Evolutionary conservation across 2,888 invertebrate species (phyloP).

Genomic region (Ypsolopha scabrella): DNA sequence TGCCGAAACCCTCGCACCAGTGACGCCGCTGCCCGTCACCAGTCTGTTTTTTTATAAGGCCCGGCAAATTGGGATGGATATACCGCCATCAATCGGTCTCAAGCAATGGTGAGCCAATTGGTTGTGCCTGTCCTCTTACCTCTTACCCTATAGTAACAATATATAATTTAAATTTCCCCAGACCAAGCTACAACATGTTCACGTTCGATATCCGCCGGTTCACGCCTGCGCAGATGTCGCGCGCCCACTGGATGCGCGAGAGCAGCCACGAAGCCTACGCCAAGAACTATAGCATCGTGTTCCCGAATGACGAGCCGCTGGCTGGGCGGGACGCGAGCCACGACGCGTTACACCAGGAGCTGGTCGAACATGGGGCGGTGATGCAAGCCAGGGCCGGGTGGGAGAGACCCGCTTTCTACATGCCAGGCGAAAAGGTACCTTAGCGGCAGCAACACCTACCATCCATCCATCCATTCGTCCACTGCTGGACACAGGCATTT

Average conservation of each 20-base stretch:
- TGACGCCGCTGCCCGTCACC: too few species aligned
- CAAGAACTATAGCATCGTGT: slow-evolving; percentile 82
- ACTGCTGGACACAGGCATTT: too few species aligned
- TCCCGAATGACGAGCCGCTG: slow-evolving; percentile 85
- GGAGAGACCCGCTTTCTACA: slow-evolving; percentile 90
- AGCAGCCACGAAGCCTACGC: slow-evolving; percentile 92
- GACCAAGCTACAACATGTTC: slow-evolving; percentile 89
- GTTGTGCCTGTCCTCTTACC: too few species aligned
- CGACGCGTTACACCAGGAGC: slow-evolving; percentile 65
- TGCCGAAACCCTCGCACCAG: too few species aligned
- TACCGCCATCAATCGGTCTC: too few species aligned
- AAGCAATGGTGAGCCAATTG: too few species aligned
- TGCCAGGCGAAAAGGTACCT: slow-evolving; percentile 37
- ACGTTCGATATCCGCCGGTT: slow-evolving; percentile 88
- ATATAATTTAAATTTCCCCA: slow-evolving; percentile 13
- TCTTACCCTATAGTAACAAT: too few species aligned
- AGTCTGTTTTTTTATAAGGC: too few species aligned
- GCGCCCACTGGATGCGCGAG: slow-evolving; percentile 82
- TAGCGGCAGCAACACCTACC: too few species aligned
- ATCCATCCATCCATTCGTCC: too few species aligned
- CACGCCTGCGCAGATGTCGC: slow-evolving; percentile 76
- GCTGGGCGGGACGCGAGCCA: slow-evolving; percentile 76
- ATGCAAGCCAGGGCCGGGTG: slow-evolving; percentile 91
- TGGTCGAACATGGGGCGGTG: slow-evolving; percentile 83
- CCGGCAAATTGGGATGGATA: too few species aligned